phyloP scores from a whole-genome alignment of 2,888 invertebrate genomes.

The Rhorus exstirpatorius region DNA sequence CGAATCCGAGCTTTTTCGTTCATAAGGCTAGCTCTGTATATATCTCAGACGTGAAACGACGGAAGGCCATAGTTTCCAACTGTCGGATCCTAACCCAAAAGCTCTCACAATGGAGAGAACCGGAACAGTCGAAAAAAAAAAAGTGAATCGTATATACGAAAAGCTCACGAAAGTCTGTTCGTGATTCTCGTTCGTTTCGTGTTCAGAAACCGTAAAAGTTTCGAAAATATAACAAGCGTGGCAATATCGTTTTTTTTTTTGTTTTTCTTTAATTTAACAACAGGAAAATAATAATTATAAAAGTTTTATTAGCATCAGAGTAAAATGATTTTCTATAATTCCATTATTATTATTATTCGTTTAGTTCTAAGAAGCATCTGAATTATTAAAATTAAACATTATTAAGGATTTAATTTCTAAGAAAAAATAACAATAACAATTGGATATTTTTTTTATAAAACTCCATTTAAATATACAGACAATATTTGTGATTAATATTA shows the following conservation, averaged over 20 bases:
- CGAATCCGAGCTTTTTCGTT: slow-evolving; percentile 42
- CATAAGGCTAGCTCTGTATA: no score
- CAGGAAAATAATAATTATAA: no score
- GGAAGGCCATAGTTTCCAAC: slow-evolving; percentile 32
- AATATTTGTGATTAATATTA: no score
- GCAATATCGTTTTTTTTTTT: neutral
- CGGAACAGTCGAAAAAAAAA: neutral
- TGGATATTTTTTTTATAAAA: no score
- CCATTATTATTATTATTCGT: no score
- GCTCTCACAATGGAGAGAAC: neutral
- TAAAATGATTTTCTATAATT: no score
- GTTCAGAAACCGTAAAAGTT: neutral
- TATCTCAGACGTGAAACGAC: neutral
- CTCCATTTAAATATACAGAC: no score
- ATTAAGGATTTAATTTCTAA: no score
- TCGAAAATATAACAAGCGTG: neutral
- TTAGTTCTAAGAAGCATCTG: no score
- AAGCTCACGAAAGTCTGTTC: slow-evolving; percentile 2
- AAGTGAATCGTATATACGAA: neutral
- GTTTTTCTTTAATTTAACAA: neutral
- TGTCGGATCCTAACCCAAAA: slow-evolving; percentile 8
- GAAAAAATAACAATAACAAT: no score
- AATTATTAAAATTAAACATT: no score
- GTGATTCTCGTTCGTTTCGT: slow-evolving; percentile 1
- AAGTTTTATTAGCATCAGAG: no score